Base-by-base conservation (phyloP, 2,113 vertebrate species). In the Lota lota region DNA sequence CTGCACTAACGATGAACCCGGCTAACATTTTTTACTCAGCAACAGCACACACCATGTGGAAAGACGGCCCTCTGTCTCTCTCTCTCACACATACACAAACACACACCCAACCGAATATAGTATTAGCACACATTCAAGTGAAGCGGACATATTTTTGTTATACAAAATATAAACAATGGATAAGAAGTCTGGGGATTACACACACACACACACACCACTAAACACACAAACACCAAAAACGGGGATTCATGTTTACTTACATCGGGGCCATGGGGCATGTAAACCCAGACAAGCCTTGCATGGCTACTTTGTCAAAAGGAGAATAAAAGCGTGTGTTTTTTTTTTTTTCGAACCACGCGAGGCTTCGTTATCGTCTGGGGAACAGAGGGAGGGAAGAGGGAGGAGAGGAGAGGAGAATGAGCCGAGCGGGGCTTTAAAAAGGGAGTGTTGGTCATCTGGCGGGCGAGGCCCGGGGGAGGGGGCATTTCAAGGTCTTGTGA, bases 401-500 rank as follows among this genome's bases (percentile, higher is more conserved):
- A 53, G 50, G 17, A 53, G 50, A 12, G 50, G 50, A 53, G 50
- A 17, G 0, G 50, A 16, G 17, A 53, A 8, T 0, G 50, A n/a
- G 18, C n/a, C 28, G 62, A 79, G 66, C 56, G 21, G 61, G 61
- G 68, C 75, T 67, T 77, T 54, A 71, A 64, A 66, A 64, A 66
- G 53, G 18, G 28, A 28, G 28, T 3, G 28, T 5, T 28, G 28
- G 28, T 28, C 28, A 28, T 28, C 28, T 0, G 28, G 28, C 28
- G 28, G 28, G 28, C 6, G 28, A 28, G 28, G 28, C 50, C 64
- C 67, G 67, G 70, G 62, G 77, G 62, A 68, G 8, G 66, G 50
- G 72, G 74, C 83, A 84, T 70, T 79, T 81, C 74, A 82, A 79
- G 66, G 77, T 70, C 63, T 64, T 69, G 74, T 83, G 87, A 88